phyloP scores from a whole-genome alignment of 2,888 invertebrate species.

The Strigamia maritima region DNA sequence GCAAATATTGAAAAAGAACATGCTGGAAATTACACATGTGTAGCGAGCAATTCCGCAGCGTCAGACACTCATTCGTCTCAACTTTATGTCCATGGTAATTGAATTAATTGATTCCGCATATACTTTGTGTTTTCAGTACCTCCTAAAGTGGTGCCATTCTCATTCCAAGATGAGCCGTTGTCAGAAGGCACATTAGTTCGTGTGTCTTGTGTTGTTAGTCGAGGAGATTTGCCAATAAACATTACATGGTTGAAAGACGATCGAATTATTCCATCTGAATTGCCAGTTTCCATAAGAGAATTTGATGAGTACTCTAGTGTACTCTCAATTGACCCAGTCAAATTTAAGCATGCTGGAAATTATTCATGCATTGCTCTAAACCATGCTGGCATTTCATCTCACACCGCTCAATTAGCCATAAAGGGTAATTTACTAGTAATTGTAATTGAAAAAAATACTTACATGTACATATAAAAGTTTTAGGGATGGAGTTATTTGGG shows the following conservation, averaged over 20 bases:
- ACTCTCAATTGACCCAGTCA: constrained; percentile 37
- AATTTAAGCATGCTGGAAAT: constrained; percentile 26
- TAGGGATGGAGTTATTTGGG: no score
- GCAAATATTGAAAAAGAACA: constrained; percentile 9
- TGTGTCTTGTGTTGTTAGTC: constrained; percentile 35
- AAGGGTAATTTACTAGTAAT: constrained; percentile 15
- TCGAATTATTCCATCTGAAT: background rate
- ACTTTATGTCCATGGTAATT: constrained; percentile 36
- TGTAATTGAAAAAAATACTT: background rate
- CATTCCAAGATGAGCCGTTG: constrained; percentile 35
- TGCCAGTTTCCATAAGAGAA: background rate
- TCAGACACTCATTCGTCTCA: background rate
- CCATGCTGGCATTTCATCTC: constrained; percentile 21
- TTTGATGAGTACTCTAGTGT: constrained; percentile 38
- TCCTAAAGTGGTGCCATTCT: constrained; percentile 37
- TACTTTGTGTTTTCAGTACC: constrained; percentile 36
- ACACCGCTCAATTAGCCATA: constrained; percentile 19
- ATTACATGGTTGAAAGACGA: constrained; percentile 37
- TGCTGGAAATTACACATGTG: constrained; percentile 35
- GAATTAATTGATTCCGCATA: background rate
- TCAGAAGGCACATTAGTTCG: constrained; percentile 34
- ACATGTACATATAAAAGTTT: no score
- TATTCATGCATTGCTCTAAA: constrained; percentile 34
- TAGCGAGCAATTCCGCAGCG: constrained; percentile 31
- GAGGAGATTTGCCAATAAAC: constrained; percentile 35